Base-by-base conservation (phyloP, 2,888 invertebrate species). In the Drosophila mayaguana region DNA sequence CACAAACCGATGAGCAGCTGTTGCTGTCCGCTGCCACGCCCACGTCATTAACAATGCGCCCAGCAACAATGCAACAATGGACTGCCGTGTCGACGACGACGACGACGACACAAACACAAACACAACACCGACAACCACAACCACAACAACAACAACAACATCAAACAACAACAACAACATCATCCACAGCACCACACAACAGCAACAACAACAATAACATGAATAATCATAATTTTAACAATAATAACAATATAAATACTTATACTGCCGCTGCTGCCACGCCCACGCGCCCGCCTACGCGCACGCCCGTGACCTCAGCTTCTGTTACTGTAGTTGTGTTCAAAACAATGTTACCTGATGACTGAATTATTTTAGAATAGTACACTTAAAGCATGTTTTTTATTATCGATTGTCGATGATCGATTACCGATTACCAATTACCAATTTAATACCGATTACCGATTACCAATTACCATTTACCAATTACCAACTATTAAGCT, bases 261-360 rank as follows among this genome's bases (percentile, higher is more conserved):
- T 69, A 68, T 80, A 80, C 51, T 75, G 68, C 66, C 71, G 67
- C 78, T 71, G 70, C 75, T 67, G 62, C 81, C 66, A 72, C 77
- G 77, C 65, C 81, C 67, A 62, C 77, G 78, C 83, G 75, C 69
- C 68, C 68, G 69, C 73, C 75, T 61, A 60, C 75, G 80, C 82
- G 75, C 74, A 75, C 80, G 80, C 78, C 81, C 77, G 78, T 74
- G 77, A 78, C 90, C 83, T 88, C 90, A 83, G 91, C 92, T 84
- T 92, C 93, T 91, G 92, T 94, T 92, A 93, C 92, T 92, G 92
- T 93, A 92, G 92, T 93, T 93, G 92, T 93, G 89, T 93, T 93
- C 91, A 92, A 93, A 92, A 93, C 93, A 92, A 91, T 92, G 93
- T 92, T 93, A 93, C 93, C 93, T 93, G 93, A 93, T 91, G 92